Evolutionary conservation across 2,888 invertebrate genomes (phyloP).

Genomic region (Hylaea fasciaria): DNA sequence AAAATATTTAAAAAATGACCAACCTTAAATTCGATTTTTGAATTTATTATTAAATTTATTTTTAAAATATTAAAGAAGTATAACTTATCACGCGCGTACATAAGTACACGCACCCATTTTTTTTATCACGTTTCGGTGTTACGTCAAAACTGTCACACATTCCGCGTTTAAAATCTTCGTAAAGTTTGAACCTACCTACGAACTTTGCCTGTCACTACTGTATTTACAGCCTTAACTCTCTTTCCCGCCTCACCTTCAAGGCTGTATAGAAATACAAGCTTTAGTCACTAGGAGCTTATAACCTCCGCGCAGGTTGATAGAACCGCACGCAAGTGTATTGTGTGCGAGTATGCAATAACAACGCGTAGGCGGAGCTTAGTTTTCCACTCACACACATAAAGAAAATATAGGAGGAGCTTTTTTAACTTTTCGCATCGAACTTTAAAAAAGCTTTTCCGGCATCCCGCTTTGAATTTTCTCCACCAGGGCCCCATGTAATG

Average conservation of each 20-base stretch:
- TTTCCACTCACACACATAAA: constrained; percentile 42
- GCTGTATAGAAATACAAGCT: constrained; percentile 66
- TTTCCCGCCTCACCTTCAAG: constrained; percentile 20
- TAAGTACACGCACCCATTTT: too few relatives aligned
- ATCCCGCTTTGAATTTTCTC: constrained; percentile 80
- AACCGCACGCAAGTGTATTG: constrained; percentile 37
- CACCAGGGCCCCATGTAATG: constrained; percentile 64
- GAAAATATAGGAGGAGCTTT: constrained; percentile 51
- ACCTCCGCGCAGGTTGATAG: constrained; percentile 35
- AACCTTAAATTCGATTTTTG: too few relatives aligned
- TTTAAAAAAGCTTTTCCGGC: constrained; percentile 80
- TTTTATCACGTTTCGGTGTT: too few relatives aligned
- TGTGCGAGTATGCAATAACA: constrained; percentile 40
- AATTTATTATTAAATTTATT: too few relatives aligned
- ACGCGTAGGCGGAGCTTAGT: constrained; percentile 49
- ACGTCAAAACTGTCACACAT: too few relatives aligned
- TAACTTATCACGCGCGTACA: too few relatives aligned
- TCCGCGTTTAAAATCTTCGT: too few relatives aligned
- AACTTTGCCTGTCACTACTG: too few relatives aligned
- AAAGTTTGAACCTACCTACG: too few relatives aligned
- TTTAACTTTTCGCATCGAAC: constrained; percentile 65
- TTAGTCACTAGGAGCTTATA: constrained; percentile 61
- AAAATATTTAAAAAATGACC: too few relatives aligned
- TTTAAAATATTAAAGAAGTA: too few relatives aligned
- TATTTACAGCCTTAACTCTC: background rate